Conservation (phyloP, 2,888 invertebrate genomes). For the Esperia sulphurella region DNA sequence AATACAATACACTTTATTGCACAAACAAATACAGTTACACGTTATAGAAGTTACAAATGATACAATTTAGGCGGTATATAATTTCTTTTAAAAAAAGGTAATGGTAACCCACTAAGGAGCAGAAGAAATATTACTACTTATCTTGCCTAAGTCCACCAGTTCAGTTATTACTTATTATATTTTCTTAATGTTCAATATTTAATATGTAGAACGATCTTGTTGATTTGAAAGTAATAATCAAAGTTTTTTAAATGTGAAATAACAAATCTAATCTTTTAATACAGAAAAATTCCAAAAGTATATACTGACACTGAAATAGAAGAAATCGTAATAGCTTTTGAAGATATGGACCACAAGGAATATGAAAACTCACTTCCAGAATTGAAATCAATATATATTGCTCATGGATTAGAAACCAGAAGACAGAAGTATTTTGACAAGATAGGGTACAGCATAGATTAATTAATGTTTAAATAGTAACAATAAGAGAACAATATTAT, state of each 20-base stretch:
- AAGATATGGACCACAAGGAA: constrained; percentile 57
- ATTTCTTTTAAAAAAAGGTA: no score
- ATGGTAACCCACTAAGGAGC: no score
- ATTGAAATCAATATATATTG: constrained; percentile 51
- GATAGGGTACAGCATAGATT: not conserved
- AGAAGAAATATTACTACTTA: no score
- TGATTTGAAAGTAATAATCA: no score
- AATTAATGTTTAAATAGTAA: not conserved
- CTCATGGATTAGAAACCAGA: constrained; percentile 51
- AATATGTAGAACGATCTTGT: no score
- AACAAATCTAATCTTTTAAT: not conserved
- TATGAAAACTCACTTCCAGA: constrained; percentile 49
- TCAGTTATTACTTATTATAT: no score
- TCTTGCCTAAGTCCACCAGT: no score
- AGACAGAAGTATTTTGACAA: constrained; percentile 38
- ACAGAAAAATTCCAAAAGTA: constrained; percentile 38
- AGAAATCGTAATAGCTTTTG: constrained; percentile 41
- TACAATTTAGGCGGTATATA: not conserved
- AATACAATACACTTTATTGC: no score
- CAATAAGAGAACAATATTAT: no score
- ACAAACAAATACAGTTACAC: no score
- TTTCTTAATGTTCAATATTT: no score
- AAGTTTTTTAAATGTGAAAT: not conserved
- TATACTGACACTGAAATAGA: constrained; percentile 55
- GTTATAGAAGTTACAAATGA: not conserved